phyloP scores from a whole-genome alignment of 37 sponge, comb jelly and placozoan genomes.

The Geodia barretti region DNA sequence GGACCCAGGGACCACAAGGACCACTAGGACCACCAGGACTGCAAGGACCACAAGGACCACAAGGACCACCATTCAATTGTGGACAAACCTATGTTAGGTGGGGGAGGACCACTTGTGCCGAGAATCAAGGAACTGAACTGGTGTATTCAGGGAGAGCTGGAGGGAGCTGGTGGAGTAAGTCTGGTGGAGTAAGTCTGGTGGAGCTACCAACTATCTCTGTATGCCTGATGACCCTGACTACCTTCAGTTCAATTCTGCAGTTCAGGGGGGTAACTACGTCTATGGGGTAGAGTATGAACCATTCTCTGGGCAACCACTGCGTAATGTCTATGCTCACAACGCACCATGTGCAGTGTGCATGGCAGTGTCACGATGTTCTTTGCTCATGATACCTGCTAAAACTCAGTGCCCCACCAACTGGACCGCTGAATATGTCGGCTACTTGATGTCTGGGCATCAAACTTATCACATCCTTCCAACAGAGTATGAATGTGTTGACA shows the following conservation, averaged over 20 bases:
- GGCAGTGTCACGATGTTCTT: neutral
- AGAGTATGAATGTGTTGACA: conserved; percentile 45
- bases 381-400: conserved; percentile 36
- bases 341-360: conserved; percentile 50
- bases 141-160: conserved; percentile 14
- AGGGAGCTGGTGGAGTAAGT: no score
- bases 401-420: conserved; percentile 19
- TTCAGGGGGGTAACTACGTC: conserved; percentile 4
- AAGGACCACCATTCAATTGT: neutral
- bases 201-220: conserved; percentile 9
- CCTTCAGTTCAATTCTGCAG: conserved; percentile 11
- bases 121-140: neutral
- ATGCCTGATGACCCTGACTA: conserved; percentile 29
- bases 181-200: neutral
- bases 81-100: conserved; percentile 33
- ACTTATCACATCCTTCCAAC: neutral
- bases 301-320: neutral
- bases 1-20: no score
- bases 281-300: conserved; percentile 54
- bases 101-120: conserved; percentile 35
- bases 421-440: conserved; percentile 50
- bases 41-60: no score
- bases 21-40: no score
- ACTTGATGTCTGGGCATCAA: conserved; percentile 20
- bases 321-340: neutral